Conservation (phyloP, 2,113 vertebrate species). For the Scartelaos histophorus region DNA sequence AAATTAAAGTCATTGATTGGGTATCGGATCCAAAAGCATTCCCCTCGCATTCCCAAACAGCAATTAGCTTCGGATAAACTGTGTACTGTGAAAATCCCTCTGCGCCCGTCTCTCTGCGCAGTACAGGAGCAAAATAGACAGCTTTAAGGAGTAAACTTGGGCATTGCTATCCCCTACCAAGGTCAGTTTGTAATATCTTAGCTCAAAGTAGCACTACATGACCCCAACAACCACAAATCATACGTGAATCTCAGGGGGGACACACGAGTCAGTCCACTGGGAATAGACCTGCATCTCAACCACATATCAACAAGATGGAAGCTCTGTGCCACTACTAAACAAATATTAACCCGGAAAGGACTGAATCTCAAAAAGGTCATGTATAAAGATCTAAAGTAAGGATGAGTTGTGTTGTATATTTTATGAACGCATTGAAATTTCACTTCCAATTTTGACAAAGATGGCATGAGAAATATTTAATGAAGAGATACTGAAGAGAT, state of each 20-base stretch:
- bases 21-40: constrained; percentile 46
- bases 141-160: constrained; percentile 36
- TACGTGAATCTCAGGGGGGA: constrained; percentile 11
- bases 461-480: too few species aligned
- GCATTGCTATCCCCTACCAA: constrained; percentile 46
- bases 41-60: constrained; percentile 52
- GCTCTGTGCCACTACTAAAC: constrained; percentile 26
- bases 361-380: constrained; percentile 9
- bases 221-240: constrained; percentile 49
- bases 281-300: constrained; percentile 40
- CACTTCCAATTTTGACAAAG: too few species aligned
- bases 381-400: neutral
- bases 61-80: constrained; percentile 62
- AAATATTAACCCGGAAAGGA: constrained; percentile 34
- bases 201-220: constrained; percentile 38
- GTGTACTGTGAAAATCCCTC: constrained; percentile 15
- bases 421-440: too few species aligned
- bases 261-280: constrained; percentile 15
- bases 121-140: neutral
- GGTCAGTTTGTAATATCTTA: constrained; percentile 57
- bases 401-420: neutral
- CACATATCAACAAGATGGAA: constrained; percentile 26
- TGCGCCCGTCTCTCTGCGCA: neutral
- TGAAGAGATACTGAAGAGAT: too few species aligned
- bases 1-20: constrained; percentile 64